Conservation (phyloP, 1,140 invertebrate genomes). For the Formica exsecta region DNA sequence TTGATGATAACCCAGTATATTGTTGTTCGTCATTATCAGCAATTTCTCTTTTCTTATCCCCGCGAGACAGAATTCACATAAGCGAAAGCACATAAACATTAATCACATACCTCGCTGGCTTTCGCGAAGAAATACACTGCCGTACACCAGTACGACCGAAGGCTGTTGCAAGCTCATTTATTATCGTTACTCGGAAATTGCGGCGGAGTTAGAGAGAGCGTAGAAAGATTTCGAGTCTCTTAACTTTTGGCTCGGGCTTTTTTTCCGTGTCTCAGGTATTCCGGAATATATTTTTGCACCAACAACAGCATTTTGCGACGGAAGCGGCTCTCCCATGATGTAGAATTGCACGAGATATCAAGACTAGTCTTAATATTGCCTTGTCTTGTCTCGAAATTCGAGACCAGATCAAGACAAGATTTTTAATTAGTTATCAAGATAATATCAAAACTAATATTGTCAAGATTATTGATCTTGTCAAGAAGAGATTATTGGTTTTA, state of each 20-base stretch:
- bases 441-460: too few species aligned
- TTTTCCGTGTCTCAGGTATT: neutral
- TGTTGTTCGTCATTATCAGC: constrained; percentile 9
- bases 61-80: constrained; percentile 13
- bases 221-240: constrained; percentile 28
- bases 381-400: too few species aligned
- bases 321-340: neutral
- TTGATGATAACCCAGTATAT: neutral
- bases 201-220: neutral
- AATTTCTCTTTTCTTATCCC: neutral
- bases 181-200: constrained; percentile 59
- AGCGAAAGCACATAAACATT: constrained; percentile 39
- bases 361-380: too few species aligned
- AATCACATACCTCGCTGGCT: constrained; percentile 33
- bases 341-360: too few species aligned
- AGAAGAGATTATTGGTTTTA: too few species aligned
- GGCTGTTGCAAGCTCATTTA: constrained; percentile 43
- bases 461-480: too few species aligned
- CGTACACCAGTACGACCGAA: neutral
- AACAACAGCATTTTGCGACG: constrained; percentile 45
- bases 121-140: constrained; percentile 38
- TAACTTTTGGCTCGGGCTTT: constrained; percentile 3
- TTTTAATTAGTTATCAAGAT: too few species aligned
- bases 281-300: constrained; percentile 13
- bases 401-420: too few species aligned